Percentiles rank a stretch among this genome's conserved stretches.
phyloP scores from a whole-genome alignment of 2,113 vertebrate species.

The Entelurus aequoreus region DNA sequence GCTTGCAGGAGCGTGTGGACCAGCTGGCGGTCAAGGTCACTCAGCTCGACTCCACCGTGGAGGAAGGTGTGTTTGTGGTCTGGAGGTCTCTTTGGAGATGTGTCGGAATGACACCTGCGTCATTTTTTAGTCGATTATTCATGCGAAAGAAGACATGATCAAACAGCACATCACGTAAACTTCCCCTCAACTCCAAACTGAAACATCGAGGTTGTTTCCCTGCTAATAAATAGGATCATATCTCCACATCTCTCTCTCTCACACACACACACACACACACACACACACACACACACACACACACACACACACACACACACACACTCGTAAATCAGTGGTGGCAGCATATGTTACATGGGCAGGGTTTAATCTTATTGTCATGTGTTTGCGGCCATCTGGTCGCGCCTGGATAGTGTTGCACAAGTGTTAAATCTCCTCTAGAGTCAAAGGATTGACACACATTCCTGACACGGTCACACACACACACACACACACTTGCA shows the following conservation, averaged over 20 bases:
- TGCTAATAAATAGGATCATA: not conserved
- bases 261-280: not conserved
- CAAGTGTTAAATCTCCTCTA: slow-evolving; percentile 35
- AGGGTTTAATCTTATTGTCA: slow-evolving; percentile 31
- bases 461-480: not conserved
- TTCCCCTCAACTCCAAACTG: too few relatives aligned
- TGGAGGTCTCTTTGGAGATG: slow-evolving; percentile 45
- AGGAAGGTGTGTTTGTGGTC: slow-evolving; percentile 73
- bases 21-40: slow-evolving; percentile 90
- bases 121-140: slow-evolving; percentile 56
- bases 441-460: slow-evolving; percentile 49
- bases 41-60: slow-evolving; percentile 88
- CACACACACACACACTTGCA: not conserved
- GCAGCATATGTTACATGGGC: slow-evolving; percentile 32
- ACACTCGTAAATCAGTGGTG: slow-evolving; percentile 13
- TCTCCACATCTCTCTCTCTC: not conserved
- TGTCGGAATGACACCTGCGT: slow-evolving; percentile 53
- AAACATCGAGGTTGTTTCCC: too few relatives aligned
- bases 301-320: not conserved
- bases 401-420: slow-evolving; percentile 28
- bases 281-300: not conserved
- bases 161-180: slow-evolving; percentile 21
- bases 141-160: slow-evolving; percentile 43
- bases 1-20: slow-evolving; percentile 88
- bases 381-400: slow-evolving; percentile 42